These are phyloP conservation scores for Abrostola triplasia DNA, from an alignment of 2,888 invertebrate species.

Conservation along the genomic window DNA sequence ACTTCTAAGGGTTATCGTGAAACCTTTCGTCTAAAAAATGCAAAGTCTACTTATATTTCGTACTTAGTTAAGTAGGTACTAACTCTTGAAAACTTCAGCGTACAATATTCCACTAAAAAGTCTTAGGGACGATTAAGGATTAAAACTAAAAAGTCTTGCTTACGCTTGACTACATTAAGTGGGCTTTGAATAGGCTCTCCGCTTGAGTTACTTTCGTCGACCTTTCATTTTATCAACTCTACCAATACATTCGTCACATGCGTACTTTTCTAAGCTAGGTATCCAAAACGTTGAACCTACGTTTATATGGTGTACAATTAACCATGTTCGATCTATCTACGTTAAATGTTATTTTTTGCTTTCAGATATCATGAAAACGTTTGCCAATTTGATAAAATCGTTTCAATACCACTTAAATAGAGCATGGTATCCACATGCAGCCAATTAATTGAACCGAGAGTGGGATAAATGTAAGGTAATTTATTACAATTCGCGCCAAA, in stretches of 20 bases:
- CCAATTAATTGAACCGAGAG: constrained; percentile 78
- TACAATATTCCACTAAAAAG: too few relatives aligned
- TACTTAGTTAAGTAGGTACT: too few relatives aligned
- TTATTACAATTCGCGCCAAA: constrained; percentile 77
- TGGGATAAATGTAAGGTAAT: constrained; percentile 82
- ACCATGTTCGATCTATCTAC: too few relatives aligned
- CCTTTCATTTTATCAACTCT: not conserved
- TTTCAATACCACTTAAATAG: constrained; percentile 49
- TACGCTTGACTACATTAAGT: not conserved
- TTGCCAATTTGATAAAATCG: constrained; percentile 35
- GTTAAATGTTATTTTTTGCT: not conserved
- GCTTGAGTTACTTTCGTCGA: not conserved
- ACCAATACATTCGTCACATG: not conserved
- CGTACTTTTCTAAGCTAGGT: too few relatives aligned
- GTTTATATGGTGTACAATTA: too few relatives aligned
- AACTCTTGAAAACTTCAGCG: too few relatives aligned
- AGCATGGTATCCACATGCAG: constrained; percentile 64
- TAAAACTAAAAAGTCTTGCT: not conserved
- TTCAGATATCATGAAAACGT: constrained; percentile 10
- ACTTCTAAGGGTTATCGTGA: too few relatives aligned
- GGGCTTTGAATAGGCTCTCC: not conserved
- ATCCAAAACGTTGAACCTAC: too few relatives aligned
- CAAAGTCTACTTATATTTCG: too few relatives aligned
- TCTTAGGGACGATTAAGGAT: not conserved
- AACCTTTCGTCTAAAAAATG: too few relatives aligned